Evolutionary conservation across 2,113 vertebrate genomes (phyloP), one percentile per base, ranked within the genome.

Genomic region (Murina feae): DNA sequence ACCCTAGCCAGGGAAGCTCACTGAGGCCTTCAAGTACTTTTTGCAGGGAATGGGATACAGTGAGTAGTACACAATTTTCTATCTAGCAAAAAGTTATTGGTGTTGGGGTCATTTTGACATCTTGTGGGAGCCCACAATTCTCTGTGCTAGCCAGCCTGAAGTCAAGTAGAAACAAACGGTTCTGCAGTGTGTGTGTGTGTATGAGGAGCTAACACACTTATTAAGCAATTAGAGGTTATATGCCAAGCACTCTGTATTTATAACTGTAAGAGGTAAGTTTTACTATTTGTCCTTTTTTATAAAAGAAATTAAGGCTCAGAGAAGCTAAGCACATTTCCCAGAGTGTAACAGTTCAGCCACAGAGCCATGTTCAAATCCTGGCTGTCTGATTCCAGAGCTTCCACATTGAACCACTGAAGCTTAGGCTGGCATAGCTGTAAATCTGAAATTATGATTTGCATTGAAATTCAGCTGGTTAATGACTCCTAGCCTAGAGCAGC

Each of bases 21-120:
- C 99, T 0, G 99, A 99, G 98, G 99, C 99, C 86, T 99, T 99
- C 98, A 99, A 99, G 97, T 99, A 99, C 97, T 99, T 99, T 97
- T 98, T 99, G 95, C 99, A 99, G 96, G 99, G 99, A 97, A 99
- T 99, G 99, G 99, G 99, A 98, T 99, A 99, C 98, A 99, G 99
- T 99, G 99, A 99, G 99, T 99, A 97, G 55, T 89, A 87, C 37
- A 89, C 37, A 80, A 35, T 51, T 96, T 97, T 79, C 39, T 86
- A 2, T 86, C 53, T 90, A 84, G 32, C 44, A 78, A 69, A 80
- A 14, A 65, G 51, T 18, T 90, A 81, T 58, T 16, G 55, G 35
- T 68, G 35, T 21, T 85, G 12, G 84, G 37, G 6, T 74, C 81
- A 35, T 23, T 87, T 96, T 95, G 66, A 47, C 23, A 53, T 90